Conservation (phyloP, 2,113 vertebrate species). For the Petromus typicus region DNA sequence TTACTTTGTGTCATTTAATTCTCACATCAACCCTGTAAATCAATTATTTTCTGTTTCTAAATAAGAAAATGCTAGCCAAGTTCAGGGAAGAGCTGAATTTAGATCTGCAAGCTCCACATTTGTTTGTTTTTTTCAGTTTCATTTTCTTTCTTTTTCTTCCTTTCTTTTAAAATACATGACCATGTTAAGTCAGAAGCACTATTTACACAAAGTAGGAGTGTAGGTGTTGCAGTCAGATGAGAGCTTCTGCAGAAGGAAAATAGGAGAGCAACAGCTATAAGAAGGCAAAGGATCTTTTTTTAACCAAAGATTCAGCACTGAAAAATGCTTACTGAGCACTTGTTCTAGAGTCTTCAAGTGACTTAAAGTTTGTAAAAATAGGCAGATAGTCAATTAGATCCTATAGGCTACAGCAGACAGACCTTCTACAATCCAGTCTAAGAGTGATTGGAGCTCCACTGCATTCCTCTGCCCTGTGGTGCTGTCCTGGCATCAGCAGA, state of each 20-base stretch:
- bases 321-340: not conserved
- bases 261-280: not conserved
- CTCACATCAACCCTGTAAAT: not conserved
- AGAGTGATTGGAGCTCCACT: not conserved
- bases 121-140: not conserved
- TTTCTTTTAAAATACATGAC: not conserved
- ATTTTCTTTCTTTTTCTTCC: not conserved
- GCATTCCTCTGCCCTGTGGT: not conserved
- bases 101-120: not conserved
- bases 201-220: not conserved
- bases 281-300: not conserved
- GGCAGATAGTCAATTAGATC: not conserved
- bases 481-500: not conserved
- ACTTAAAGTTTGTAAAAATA: not conserved
- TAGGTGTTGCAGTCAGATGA: not conserved
- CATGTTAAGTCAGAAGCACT: not conserved
- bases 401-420: not conserved
- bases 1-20: not conserved
- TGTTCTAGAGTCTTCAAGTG: not conserved
- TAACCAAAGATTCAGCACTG: not conserved
- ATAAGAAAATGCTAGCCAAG: not conserved
- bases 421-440: not conserved
- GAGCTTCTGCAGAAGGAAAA: not conserved
- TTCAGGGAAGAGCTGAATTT: not conserved
- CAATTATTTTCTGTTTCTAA: conserved; percentile 1